A percentile compares a stretch with the other conserved stretches of the same genome.
Evolutionary conservation across 2,113 vertebrate genomes (phyloP).

Genomic region (Aptenodytes forsteri): DNA sequence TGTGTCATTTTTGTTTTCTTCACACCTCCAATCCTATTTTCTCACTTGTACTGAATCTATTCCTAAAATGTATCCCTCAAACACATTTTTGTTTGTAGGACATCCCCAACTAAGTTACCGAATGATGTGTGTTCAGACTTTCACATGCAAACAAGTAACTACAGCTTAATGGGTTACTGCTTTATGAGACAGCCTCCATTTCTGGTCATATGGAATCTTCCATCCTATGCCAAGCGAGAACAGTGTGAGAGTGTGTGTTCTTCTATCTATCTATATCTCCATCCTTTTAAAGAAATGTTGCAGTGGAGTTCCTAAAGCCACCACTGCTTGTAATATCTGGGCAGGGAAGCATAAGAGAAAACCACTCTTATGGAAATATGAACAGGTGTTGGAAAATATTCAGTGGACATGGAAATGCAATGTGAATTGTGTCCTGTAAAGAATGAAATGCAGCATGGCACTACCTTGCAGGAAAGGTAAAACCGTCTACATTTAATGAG

Average conservation of each 20-base stretch:
- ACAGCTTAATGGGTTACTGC: not conserved
- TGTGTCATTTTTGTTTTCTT: not conserved
- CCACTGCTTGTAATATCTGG: rapidly evolving
- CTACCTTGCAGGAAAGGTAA: not conserved
- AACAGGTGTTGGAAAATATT: not conserved
- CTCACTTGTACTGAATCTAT: not conserved
- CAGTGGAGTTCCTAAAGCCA: not conserved
- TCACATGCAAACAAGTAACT: not conserved
- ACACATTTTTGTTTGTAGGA: not conserved
- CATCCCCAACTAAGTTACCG: not conserved
- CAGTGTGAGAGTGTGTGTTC: rapidly evolving
- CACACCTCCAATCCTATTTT: not conserved
- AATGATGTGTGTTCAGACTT: not conserved
- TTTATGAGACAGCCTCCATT: rapidly evolving
- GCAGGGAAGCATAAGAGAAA: not conserved
- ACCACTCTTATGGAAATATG: not conserved
- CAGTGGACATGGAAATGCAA: not conserved
- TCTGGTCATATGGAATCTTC: not conserved
- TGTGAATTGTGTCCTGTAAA: not conserved
- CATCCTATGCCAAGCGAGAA: not conserved
- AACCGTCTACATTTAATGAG: not conserved
- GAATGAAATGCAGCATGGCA: not conserved
- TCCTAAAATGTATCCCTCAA: not conserved
- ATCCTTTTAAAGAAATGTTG: not conserved
- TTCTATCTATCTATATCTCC: not conserved